Evolutionary conservation across 2,113 vertebrate species (phyloP).

Genomic region (Strix uralensis): DNA sequence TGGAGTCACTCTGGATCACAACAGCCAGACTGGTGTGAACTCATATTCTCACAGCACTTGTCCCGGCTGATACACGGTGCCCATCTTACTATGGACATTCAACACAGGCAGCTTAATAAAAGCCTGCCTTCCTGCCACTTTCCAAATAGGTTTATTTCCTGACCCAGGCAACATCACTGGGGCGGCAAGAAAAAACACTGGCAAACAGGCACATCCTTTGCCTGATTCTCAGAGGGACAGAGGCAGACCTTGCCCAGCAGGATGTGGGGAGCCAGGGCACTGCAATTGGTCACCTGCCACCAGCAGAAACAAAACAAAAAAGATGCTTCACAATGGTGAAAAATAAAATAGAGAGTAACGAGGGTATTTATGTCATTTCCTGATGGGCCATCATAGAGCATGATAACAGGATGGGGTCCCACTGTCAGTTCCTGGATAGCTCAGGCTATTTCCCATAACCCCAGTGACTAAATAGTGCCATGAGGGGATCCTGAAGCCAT

Average conservation of each 20-base stretch:
- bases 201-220: slow-evolving; percentile 37
- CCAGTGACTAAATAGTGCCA: slow-evolving; percentile 18
- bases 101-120: neutral
- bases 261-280: slow-evolving; percentile 44
- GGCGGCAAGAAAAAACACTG: slow-evolving; percentile 40
- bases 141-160: slow-evolving; percentile 59
- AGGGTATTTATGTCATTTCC: slow-evolving; percentile 69
- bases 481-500: neutral
- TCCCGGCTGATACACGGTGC: neutral
- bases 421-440: slow-evolving; percentile 65
- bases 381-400: slow-evolving; percentile 42
- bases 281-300: neutral
- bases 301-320: slow-evolving; percentile 47
- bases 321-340: slow-evolving; percentile 43
- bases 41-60: neutral
- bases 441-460: slow-evolving; percentile 65
- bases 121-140: slow-evolving; percentile 62
- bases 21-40: neutral
- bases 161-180: slow-evolving; percentile 33
- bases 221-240: slow-evolving; percentile 30
- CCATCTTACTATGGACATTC: neutral
- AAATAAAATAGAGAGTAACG: slow-evolving; percentile 12
- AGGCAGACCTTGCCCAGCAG: slow-evolving; percentile 35
- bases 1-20: neutral
- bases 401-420: slow-evolving; percentile 74